phyloP scores from a whole-genome alignment of 2,113 vertebrate species.

The Lethenteron reissneri region DNA sequence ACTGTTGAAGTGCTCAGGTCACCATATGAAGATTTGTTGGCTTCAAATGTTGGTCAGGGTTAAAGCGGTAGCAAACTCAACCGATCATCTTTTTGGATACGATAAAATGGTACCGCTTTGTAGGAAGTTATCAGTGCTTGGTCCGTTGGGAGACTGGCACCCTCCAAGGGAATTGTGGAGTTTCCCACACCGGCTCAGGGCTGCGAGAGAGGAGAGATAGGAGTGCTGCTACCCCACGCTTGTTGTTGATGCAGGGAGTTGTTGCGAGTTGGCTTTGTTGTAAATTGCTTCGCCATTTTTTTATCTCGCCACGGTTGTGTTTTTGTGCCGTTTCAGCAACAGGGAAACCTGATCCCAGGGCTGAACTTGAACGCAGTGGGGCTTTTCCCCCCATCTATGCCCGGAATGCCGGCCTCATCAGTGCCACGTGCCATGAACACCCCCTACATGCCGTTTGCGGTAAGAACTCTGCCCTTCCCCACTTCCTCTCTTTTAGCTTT shows the following conservation, averaged over 20 bases:
- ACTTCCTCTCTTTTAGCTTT: too few species aligned
- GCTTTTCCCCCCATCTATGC: constrained; percentile 69
- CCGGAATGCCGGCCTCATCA: constrained; percentile 37
- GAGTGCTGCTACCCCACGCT: background rate
- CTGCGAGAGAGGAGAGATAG: background rate
- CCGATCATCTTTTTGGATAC: too few species aligned
- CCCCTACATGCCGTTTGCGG: constrained; percentile 51
- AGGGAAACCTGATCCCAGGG: constrained; percentile 69
- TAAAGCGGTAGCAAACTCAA: too few species aligned
- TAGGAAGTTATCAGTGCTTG: too few species aligned
- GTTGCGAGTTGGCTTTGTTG: background rate
- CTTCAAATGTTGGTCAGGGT: too few species aligned
- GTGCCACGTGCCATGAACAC: constrained; percentile 30
- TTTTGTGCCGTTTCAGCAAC: constrained; percentile 36
- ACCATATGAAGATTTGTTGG: too few species aligned
- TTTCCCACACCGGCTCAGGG: background rate
- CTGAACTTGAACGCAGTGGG: constrained; percentile 71
- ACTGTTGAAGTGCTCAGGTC: too few species aligned
- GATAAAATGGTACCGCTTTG: too few species aligned
- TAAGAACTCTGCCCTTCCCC: constrained; percentile 20
- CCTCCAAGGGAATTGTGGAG: background rate
- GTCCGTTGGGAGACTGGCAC: too few species aligned
- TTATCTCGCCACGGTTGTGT: background rate
- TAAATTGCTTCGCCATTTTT: background rate
- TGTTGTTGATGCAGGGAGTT: background rate